Conservation (phyloP, 2,797 vertebrate species). For the Macrochelys suwanniensis region DNA sequence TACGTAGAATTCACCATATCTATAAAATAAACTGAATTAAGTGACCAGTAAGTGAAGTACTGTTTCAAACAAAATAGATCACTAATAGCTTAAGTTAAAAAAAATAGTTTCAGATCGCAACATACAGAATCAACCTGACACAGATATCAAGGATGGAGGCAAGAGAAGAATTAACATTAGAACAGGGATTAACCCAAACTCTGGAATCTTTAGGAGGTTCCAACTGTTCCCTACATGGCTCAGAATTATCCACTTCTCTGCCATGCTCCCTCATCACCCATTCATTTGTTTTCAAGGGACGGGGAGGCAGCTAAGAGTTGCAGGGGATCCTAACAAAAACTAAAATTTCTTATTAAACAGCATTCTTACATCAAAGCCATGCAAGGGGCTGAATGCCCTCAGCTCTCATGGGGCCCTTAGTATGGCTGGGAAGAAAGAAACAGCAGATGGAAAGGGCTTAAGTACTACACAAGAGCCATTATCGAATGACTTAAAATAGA, state of each 20-base stretch:
- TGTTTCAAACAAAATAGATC: neutral
- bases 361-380: neutral
- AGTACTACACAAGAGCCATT: neutral
- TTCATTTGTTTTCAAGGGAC: neutral
- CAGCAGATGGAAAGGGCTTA: neutral
- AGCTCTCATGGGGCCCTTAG: neutral
- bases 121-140: neutral
- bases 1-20: neutral
- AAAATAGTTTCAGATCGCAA: neutral
- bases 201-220: neutral
- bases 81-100: neutral
- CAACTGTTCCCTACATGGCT: neutral
- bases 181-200: neutral
- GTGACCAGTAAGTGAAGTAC: neutral
- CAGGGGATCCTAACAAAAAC: neutral
- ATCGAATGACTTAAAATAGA: neutral
- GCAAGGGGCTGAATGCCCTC: neutral
- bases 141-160: neutral
- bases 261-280: neutral
- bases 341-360: neutral
- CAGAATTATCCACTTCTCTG: neutral
- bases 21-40: neutral
- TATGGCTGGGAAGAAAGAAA: neutral
- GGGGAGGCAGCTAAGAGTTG: neutral
- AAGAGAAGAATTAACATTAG: neutral